Evolutionary conservation across 2,888 invertebrate genomes (phyloP).

Genomic region (Microctonus brassicae): DNA sequence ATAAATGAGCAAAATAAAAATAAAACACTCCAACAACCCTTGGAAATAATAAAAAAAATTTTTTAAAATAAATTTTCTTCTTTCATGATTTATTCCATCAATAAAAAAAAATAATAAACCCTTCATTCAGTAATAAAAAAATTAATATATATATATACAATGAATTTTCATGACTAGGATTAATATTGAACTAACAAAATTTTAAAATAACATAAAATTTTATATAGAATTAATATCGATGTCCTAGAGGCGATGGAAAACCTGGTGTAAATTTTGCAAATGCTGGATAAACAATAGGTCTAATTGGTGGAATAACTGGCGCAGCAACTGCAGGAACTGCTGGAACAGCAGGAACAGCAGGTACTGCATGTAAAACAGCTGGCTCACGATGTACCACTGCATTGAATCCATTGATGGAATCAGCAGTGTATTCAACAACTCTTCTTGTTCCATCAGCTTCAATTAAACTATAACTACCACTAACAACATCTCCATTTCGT

Average conservation of each 20-base stretch:
- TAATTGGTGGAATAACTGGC: not conserved
- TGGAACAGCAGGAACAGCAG: conserved; percentile 26
- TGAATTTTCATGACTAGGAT: conserved; percentile 6
- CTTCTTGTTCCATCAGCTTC: conserved; percentile 64
- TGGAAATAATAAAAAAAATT: no score
- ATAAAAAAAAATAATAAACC: not conserved
- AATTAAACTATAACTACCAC: conserved; percentile 62
- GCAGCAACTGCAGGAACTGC: conserved; percentile 43
- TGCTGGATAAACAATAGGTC: not conserved
- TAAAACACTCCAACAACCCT: no score
- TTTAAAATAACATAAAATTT: not conserved
- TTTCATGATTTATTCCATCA: not conserved
- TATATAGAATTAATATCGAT: not conserved
- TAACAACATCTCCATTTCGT: conserved; percentile 61
- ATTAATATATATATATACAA: not conserved
- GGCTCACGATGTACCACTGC: conserved; percentile 64
- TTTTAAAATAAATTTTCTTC: not conserved
- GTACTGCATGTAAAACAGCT: conserved; percentile 51
- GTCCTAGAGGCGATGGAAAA: not conserved
- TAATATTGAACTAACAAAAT: conserved; percentile 1
- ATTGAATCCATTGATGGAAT: conserved; percentile 64
- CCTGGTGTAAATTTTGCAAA: not conserved
- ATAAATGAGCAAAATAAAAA: no score
- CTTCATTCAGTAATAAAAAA: not conserved
- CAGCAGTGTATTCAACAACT: conserved; percentile 62